Evolutionary conservation across 2,888 invertebrate genomes (phyloP), one percentile per base, ranked within the genome.

Genomic region (Acanthosepion pharaonis): DNA sequence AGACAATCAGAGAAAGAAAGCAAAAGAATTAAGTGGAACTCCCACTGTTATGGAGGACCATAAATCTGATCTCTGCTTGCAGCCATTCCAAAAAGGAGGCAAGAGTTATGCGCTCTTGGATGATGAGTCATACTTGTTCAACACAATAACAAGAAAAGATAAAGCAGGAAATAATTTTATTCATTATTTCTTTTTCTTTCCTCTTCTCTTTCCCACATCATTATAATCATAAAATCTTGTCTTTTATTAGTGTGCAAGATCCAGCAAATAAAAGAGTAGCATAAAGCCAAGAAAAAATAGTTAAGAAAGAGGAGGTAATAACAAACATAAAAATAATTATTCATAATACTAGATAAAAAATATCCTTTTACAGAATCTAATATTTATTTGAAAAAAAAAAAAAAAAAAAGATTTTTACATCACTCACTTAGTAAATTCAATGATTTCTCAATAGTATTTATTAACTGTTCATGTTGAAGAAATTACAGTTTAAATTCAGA

Each of bases 81-180:
- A 51, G 53, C 11, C n/a, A 42, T 51, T 51, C 49, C 28, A 11
- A 42, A 48, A 92, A 92, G 92, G 49, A 11, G 49, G 49, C 49
- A 92, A 49, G 53, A 53, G 92, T 53, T 92, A 51, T 51, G 25
- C 48, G 53, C 92, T 51, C 49, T 92, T 92, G 53, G 92, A 92
- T n/a, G 78, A 78, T 78, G 78, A 78, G n/a, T 78, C 78, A 78
- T 78, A n/a, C 15, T 33, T 78, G n/a, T 78, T 78, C n/a, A 78
- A 78, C 78, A 78, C 78, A 78, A 78, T 78, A 78, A 78, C 78
- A 78, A 59, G 23, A 59, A 59, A 78, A 78, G 78, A 78, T 78
- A 33, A 33, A n/a, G n/a, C n/a, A 78, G 78, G 78, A n/a, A 33
- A 78, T n/a, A 78, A 78, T 78, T n/a, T 33, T 78, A 18, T 78